A percentile compares a stretch with the other conserved stretches of the same genome.
Evolutionary conservation across 1,140 invertebrate genomes (phyloP).

Genomic region (Cardiocondyla obscurior): DNA sequence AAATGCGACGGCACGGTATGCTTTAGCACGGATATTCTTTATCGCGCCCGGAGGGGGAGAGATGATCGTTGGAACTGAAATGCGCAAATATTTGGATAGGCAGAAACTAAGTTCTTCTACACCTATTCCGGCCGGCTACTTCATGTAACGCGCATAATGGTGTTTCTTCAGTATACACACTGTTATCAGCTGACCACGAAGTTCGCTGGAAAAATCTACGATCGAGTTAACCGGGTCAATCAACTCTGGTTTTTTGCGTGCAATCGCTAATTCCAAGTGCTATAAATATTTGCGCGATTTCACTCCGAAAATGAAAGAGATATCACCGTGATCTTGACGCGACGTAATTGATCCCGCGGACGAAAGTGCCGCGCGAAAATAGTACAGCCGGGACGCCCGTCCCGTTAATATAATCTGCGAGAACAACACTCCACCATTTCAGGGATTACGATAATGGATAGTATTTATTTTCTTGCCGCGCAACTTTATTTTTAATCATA

Average conservation of each 20-base stretch:
- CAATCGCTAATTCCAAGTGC: background rate
- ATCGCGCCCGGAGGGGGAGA: conserved; percentile 26
- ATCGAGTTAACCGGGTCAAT: conserved; percentile 35
- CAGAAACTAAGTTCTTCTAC: conserved; percentile 51
- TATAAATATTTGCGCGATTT: background rate
- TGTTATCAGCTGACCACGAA: conserved; percentile 54
- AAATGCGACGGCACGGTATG: conserved; percentile 1
- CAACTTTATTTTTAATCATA: conserved; percentile 52
- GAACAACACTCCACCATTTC: conserved; percentile 28
- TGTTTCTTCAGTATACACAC: conserved; percentile 57
- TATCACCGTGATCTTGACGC: background rate
- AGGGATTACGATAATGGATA: conserved; percentile 48
- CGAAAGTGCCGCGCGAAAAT: background rate
- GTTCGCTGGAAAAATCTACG: conserved; percentile 45
- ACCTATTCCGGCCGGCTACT: conserved; percentile 32
- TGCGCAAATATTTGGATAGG: conserved; percentile 55
- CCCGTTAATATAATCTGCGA: background rate
- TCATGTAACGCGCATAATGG: conserved; percentile 48
- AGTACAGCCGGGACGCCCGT: background rate
- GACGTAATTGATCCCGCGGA: background rate
- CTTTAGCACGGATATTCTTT: conserved; percentile 54
- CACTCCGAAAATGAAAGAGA: background rate
- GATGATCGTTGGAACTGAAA: conserved; percentile 45
- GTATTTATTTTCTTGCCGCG: conserved; percentile 45
- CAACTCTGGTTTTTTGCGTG: background rate